These are phyloP conservation scores for Mechanitis mazaeus DNA, from an alignment of 2,888 invertebrate genomes.

Conservation along the genomic window DNA sequence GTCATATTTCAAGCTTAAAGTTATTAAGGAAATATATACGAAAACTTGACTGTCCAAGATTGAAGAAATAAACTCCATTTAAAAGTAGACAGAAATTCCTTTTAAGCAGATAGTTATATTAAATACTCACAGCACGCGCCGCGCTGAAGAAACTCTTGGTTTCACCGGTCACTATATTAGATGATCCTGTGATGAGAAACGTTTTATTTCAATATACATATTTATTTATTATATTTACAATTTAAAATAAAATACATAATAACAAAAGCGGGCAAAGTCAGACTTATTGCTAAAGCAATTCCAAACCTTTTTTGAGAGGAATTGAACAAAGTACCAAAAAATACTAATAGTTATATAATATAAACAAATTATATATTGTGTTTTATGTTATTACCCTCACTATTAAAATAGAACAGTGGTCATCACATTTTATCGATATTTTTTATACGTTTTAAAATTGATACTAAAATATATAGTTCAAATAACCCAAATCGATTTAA, in stretches of 20 bases:
- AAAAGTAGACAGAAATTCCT: slow-evolving; percentile 22
- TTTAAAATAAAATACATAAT: too few species aligned
- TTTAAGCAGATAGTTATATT: slow-evolving; percentile 42
- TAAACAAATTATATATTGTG: too few species aligned
- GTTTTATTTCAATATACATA: slow-evolving; percentile 34
- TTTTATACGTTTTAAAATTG: background rate
- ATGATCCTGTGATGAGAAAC: slow-evolving; percentile 79
- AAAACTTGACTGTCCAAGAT: background rate
- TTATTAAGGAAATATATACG: too few species aligned
- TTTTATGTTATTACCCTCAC: background rate
- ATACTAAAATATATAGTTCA: background rate
- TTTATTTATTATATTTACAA: too few species aligned
- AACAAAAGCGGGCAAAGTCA: too few species aligned
- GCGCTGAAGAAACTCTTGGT: slow-evolving; percentile 94
- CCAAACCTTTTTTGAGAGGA: too few species aligned
- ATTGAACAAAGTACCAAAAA: too few species aligned
- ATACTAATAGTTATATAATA: too few species aligned
- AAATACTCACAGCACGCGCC: slow-evolving; percentile 87
- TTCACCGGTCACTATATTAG: slow-evolving; percentile 92
- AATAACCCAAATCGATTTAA: background rate
- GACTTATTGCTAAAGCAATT: too few species aligned
- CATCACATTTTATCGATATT: too few species aligned
- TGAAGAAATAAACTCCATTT: background rate
- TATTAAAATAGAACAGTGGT: background rate
- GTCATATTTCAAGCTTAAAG: background rate